Evolutionary conservation across 2,888 invertebrate genomes (phyloP), one percentile per base, ranked within the genome.

Genomic region (Drosophila pseudotakahashii): DNA sequence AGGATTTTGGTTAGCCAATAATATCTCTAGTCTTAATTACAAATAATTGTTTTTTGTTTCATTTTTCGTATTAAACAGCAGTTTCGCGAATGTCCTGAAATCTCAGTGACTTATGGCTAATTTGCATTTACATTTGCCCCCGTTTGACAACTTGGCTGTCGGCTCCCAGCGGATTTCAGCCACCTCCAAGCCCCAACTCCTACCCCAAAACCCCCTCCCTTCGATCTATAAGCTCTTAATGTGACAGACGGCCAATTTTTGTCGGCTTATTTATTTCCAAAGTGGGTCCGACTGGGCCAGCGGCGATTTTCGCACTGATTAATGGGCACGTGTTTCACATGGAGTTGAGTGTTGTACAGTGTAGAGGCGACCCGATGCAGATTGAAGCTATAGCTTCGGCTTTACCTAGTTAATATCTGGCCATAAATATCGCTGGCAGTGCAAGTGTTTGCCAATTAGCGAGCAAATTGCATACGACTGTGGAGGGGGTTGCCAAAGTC

Each of bases 391-490:
- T 16, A 16, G 55, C 41, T 16, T 19, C 14, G 14, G 44, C 64
- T 44, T 39, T 34, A 11, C 61, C 61, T 41, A 53, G 61, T 73
- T 83, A 78, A 83, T 86, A 82, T 76, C 70, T 67, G 59, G 52
- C 69, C 79, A 81, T 83, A 78, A 73, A 82, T 76, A 82, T 74
- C 34, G 70, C 53, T 54, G 51, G 66, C 79, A 83, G 79, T 80
- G 84, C 76, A 76, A 86, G 81, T 82, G 77, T 87, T 81, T 70
- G 74, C 82, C 82, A 88, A 84, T 84, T 85, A 84, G 82, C 73
- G 48, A 50, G 61, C 61, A 68, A 81, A 84, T 75, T 76, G 62
- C 76, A 77, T 48, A 63, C 64, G 53, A 39, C 37, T 50, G 14
- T 32, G 48, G 30, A 55, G 42, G 54, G 47, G 47, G 51, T 64